Conservation (phyloP, 2,113 vertebrate genomes). For the Toxotes jaculatrix region DNA sequence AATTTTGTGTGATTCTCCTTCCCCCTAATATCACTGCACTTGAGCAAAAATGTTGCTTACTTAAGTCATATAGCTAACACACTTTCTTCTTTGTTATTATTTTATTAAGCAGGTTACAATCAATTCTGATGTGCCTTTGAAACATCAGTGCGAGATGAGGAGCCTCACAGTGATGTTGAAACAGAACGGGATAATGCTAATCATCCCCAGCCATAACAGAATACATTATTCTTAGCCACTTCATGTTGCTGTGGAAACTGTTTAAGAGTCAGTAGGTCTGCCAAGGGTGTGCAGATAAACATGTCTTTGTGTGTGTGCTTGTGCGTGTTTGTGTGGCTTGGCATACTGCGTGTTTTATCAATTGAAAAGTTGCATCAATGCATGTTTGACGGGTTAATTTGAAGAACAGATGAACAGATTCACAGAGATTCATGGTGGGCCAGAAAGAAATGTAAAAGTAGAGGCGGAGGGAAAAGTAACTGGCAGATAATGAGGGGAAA, state of each 20-base stretch:
- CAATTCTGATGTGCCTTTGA: conserved; percentile 31
- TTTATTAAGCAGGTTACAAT: conserved; percentile 33
- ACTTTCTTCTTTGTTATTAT: conserved; percentile 13
- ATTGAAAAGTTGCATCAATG: conserved; percentile 52
- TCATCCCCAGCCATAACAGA: conserved; percentile 73
- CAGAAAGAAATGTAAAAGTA: conserved; percentile 58
- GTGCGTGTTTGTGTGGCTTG: conserved; percentile 27
- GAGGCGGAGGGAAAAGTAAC: conserved; percentile 37
- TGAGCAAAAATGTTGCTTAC: conserved; percentile 11
- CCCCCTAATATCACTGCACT: background rate
- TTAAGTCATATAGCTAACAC: conserved; percentile 9
- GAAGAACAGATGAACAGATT: conserved; percentile 68
- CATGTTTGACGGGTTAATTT: conserved; percentile 66
- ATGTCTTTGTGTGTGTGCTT: conserved; percentile 53
- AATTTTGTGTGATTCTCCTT: background rate
- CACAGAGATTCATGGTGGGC: conserved; percentile 55
- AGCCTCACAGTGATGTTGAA: conserved; percentile 54
- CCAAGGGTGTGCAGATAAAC: conserved; percentile 74
- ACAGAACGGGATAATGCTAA: conserved; percentile 66
- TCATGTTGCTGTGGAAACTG: conserved; percentile 87
- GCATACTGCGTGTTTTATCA: conserved; percentile 60
- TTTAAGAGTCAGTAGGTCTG: conserved; percentile 82
- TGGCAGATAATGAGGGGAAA: conserved; percentile 42
- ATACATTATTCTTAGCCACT: conserved; percentile 83
- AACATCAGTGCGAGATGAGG: conserved; percentile 38